Base-by-base conservation (phyloP, 2,888 invertebrate genomes). In the Schizotus pectinicornis region DNA sequence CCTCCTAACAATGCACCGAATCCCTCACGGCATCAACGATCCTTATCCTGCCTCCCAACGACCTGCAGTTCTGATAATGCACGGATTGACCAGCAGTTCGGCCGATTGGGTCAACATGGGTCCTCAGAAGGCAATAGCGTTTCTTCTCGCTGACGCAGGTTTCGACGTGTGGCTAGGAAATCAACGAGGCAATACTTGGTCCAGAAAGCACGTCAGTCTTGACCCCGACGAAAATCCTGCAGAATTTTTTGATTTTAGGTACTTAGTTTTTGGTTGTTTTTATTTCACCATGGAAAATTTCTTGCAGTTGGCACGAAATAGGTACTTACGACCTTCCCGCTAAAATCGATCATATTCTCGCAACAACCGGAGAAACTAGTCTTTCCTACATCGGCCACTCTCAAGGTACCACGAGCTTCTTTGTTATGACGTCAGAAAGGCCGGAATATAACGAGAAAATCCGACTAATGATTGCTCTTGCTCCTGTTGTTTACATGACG, bases 141-240 rank as follows among this genome's bases (percentile, higher is more conserved):
- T 67, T 51, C 41, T 70, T 1, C 58, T 75, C n/a, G 72, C 73
- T 8, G 73, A 75, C 49, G 63, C 68, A 47, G 74, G 74, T 1
- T 75, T 73, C 47, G 75, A 75, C 51, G 73, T 75, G 0, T 71
- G 72, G 94, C 79, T 94, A 80, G 89, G 90, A 0, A 94, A 94
- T 73, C 85, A 85, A 11, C 85, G 94, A 1, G 94, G 94, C 5
- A 92, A 88, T 72, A 81, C 79, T 1, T 87, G 85, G 69, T 82
- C 83, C 7, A 77, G 79, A 41, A 74, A 76, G 8, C 87, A 88
- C 69, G 68, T 76, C 3, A 77, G 70, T 6, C 67, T 76, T 8
- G 50, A 67, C 37, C 68, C 69, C 6, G 56, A 63, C 34, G 38
- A 34, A 6, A 45, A 64, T 30, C 38, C 9, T 6, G 42, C 11